These are phyloP conservation scores for Erinaceus europaeus DNA, from an alignment of 2,113 vertebrate species.

Conservation along the genomic window DNA sequence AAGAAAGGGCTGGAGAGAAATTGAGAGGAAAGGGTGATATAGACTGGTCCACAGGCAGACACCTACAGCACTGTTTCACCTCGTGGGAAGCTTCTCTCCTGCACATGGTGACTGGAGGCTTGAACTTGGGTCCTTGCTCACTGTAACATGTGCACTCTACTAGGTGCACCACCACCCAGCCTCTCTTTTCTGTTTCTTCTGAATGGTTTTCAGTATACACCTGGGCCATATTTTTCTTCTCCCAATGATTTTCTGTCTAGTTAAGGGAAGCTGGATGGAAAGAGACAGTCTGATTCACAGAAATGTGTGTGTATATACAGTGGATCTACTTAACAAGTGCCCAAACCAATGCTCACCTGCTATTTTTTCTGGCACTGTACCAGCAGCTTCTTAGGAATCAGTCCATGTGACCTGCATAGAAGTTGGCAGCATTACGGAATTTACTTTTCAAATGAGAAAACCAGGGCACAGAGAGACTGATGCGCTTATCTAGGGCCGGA, in stretches of 20 bases:
- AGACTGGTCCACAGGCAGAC: too few relatives aligned
- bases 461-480: not conserved
- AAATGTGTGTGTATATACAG: not conserved
- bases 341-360: not conserved
- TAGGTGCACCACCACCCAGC: too few relatives aligned
- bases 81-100: too few relatives aligned
- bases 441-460: not conserved
- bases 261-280: not conserved
- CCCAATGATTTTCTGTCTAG: not conserved
- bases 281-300: not conserved
- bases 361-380: not conserved
- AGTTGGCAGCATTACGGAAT: not conserved
- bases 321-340: not conserved
- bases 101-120: too few relatives aligned
- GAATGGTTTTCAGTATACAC: not conserved
- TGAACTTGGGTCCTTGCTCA: too few relatives aligned
- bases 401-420: not conserved
- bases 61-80: too few relatives aligned
- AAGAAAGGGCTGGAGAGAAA: too few relatives aligned
- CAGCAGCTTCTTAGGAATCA: not conserved
- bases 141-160: too few relatives aligned
- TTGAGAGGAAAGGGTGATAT: too few relatives aligned
- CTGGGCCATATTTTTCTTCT: not conserved
- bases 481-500: not conserved
- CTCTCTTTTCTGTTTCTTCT: not conserved